These are phyloP conservation scores for Cariama cristata DNA, from an alignment of 2,113 vertebrate genomes.

Conservation along the genomic window DNA sequence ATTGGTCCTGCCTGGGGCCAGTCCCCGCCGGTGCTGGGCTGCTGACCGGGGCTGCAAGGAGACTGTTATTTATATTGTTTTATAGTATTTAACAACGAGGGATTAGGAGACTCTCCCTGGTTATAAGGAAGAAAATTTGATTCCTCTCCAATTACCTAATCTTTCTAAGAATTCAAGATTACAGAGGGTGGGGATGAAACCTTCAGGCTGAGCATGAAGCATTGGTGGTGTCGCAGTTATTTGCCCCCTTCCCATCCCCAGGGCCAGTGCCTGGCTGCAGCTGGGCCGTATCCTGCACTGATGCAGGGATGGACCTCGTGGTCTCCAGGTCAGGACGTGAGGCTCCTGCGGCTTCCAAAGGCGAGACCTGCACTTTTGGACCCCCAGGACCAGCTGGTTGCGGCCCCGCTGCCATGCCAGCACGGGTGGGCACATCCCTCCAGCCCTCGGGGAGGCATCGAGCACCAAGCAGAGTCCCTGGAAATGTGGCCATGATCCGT, in stretches of 20 bases:
- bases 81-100: not conserved
- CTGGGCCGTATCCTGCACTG: not conserved
- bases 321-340: accelerated
- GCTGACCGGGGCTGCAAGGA: accelerated
- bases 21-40: not conserved
- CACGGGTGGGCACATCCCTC: accelerated
- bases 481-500: not conserved
- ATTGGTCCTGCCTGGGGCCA: accelerated
- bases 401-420: accelerated
- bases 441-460: accelerated
- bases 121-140: not conserved
- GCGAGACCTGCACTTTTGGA: accelerated
- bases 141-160: not conserved
- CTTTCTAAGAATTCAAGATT: not conserved
- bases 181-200: not conserved
- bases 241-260: not conserved
- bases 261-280: not conserved
- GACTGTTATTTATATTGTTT: not conserved
- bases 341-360: not conserved
- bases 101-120: not conserved
- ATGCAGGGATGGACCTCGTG: not conserved
- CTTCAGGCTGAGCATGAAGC: not conserved
- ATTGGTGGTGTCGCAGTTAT: accelerated
- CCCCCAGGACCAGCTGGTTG: accelerated
- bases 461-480: not conserved